Evolutionary conservation across 1,140 invertebrate genomes (phyloP), one percentile per base, ranked within the genome.

Genomic region (Hetaerina americana): DNA sequence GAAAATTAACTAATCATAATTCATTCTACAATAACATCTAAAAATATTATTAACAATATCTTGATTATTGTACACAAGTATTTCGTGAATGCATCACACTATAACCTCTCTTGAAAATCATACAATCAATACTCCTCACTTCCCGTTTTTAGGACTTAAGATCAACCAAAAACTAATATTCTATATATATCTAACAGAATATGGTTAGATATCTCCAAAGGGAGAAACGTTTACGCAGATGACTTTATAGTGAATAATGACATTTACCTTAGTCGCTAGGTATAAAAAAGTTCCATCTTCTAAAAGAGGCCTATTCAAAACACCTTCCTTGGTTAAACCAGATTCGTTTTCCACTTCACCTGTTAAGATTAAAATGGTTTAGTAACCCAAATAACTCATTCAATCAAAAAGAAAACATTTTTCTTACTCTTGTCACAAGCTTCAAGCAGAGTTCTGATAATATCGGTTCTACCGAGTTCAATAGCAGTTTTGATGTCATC

Each of bases 271-370:
- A 26, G 86, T 84, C 68, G 87, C 86, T 72, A 87, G 82, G 74
- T 85, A 85, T 29, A 89, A 80, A 73, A 88, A 83, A 28, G 87
- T 87, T n/a, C 87, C 87, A 76, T 85, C 84, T 69, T 85, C 82
- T 70, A 83, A 77, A 29, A 84, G 73, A 31, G 79, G 79, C 74
- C 84, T 81, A 75, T 83, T 83, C 29, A 87, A 73, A 74, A 86
- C 81, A 74, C 84, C 82, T n/a, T 83, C 80, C 76, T 81, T 84
- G 3, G 80, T 81, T 69, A 81, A 78, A 8, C 81, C 78, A 12
- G 75, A 77, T 25, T 75, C 67, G 74, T 77, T 78, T 66, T 77
- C 78, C 75, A 80, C 78, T 66, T 78, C 78, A 77, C 78, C 79
- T 69, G 10, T n/a, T 1, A 57, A 66, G 69, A 18, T 25, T 25